A percentile compares a stretch with the other conserved stretches of the same genome.
These are phyloP conservation scores for Laticauda laticaudata DNA, from an alignment of 2,113 vertebrate genomes.

Conservation along the genomic window DNA sequence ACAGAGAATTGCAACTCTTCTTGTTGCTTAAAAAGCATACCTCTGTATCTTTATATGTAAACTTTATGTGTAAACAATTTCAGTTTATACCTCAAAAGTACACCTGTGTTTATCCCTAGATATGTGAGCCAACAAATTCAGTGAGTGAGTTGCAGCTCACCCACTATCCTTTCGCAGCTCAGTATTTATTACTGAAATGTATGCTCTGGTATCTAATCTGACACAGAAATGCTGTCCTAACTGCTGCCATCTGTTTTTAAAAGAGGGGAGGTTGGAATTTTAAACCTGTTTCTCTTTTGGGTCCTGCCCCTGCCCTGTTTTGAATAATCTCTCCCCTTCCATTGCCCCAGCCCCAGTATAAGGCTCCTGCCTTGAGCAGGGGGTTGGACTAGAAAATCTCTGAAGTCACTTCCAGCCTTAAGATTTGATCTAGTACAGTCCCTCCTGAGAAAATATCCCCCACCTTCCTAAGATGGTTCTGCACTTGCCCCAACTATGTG, in stretches of 20 bases:
- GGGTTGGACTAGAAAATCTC: neutral
- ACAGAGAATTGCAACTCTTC: neutral
- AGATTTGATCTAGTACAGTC: neutral
- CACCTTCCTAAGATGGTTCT: neutral
- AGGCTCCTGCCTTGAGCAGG: neutral
- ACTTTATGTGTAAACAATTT: neutral
- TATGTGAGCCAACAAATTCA: neutral
- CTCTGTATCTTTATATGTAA: neutral
- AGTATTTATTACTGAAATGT: neutral
- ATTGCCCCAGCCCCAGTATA: neutral
- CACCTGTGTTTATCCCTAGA: neutral
- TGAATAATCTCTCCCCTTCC: neutral
- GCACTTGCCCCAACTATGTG: neutral
- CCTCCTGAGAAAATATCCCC: neutral
- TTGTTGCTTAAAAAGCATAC: neutral
- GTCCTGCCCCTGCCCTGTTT: neutral
- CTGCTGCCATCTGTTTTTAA: neutral
- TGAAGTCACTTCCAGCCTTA: neutral
- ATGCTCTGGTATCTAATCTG: neutral
- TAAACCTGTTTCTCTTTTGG: neutral
- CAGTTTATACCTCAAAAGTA: neutral
- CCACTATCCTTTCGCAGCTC: neutral
- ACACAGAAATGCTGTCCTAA: neutral
- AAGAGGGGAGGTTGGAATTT: neutral
- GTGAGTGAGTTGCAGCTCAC: neutral